Base-by-base conservation (phyloP, 1,140 invertebrate species). In the Zaprionus davidi region DNA sequence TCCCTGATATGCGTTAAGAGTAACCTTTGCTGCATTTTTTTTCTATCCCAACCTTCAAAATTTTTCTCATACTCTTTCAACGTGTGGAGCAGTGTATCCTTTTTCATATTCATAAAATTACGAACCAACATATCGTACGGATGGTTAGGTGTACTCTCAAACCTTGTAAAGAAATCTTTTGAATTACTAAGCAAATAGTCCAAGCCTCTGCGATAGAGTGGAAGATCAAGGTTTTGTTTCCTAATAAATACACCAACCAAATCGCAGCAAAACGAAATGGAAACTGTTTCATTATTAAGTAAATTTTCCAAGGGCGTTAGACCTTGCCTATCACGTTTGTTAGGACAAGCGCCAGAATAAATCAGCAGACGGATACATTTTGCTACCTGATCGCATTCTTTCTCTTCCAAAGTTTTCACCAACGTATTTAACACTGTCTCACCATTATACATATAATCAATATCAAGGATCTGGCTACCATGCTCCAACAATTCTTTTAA, bases 371-470 rank as follows among this genome's bases (percentile, higher is more conserved):
- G 0, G 3, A 56, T 31, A 51, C 31, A 53, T 2, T 12, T 5
- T 2, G 0, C 5, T n/a, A 20, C 3, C 3, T 0, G 1, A 3
- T 0, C 3, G 2, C 4, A 0, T 28, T 56, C 9, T 6, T n/a
- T 9, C 7, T 5, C 4, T 4, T 13, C 11, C 2, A 59, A 11
- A 17, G 6, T 13, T 5, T 51, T 59, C 2, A 22, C 20, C 20
- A 60, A 22, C 2, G 15, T 51, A 9, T 46, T 22, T 11, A 69
- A 17, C 9, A 44, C 9, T 2, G 66, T 69, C 20, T 69, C 41
- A 3, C 22, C 28, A 9, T 59, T 13, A 4, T 26, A 59, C 9
- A 9, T 11, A 6, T 26, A 6, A 38, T 60, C 41, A 0, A 69
- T 1, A 17, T 69, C 11, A 1, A 69, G 20, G 2, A 51, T 51